Percentiles rank a stretch among this genome's conserved stretches.
Evolutionary conservation across 2,113 vertebrate species (phyloP).

Genomic region (Ancistrus triradiatus): DNA sequence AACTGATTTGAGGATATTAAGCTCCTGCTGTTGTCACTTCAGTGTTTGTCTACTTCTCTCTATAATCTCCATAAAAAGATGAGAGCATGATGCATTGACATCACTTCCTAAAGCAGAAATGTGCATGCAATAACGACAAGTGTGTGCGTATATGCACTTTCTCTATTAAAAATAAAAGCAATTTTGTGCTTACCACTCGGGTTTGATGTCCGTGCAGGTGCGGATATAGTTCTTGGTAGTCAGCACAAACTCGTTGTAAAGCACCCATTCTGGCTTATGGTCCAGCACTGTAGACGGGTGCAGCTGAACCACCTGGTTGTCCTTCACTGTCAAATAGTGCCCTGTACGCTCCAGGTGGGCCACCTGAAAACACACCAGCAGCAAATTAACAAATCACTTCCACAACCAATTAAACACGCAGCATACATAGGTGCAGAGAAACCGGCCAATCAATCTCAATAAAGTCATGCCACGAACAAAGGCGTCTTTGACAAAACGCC

Average conservation of each 20-base stretch:
- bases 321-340: constrained; percentile 94
- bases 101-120: too few species aligned
- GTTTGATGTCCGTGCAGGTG: constrained; percentile 94
- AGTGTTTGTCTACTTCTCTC: too few species aligned
- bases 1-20: too few species aligned
- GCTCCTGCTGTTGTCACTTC: too few species aligned
- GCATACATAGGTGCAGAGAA: constrained; percentile 58
- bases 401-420: constrained; percentile 43
- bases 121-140: too few species aligned
- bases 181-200: constrained; percentile 81
- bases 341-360: constrained; percentile 94
- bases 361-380: constrained; percentile 65
- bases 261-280: constrained; percentile 97
- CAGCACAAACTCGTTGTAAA: constrained; percentile 97
- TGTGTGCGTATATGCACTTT: too few species aligned
- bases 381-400: constrained; percentile 35
- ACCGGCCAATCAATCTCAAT: constrained; percentile 67
- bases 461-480: constrained; percentile 64
- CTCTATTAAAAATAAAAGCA: background rate
- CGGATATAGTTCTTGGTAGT: constrained; percentile 98
- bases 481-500: constrained; percentile 53
- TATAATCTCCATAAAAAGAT: too few species aligned
- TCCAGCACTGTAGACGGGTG: constrained; percentile 96
- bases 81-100: too few species aligned
- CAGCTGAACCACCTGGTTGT: constrained; percentile 96